Conservation (phyloP, 2,888 invertebrate genomes). For the Aphidius colemani region DNA sequence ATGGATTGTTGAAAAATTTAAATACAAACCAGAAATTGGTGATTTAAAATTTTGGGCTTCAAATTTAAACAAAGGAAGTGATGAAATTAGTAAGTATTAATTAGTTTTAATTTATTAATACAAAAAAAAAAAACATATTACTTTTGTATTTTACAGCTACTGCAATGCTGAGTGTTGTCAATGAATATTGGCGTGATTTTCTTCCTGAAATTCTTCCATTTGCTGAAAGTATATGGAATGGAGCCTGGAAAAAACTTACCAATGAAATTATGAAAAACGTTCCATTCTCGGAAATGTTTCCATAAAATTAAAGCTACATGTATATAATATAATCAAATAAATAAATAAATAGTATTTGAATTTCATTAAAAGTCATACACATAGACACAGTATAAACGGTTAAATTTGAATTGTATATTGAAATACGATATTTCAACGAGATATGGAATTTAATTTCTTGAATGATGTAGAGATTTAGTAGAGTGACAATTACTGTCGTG, state of each 20-base stretch:
- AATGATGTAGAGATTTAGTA: no score
- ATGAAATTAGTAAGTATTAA: conserved; percentile 67
- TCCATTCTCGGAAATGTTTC: conserved; percentile 49
- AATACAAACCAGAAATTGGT: conserved; percentile 68
- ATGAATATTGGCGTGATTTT: conserved; percentile 67
- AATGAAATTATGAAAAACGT: conserved; percentile 63
- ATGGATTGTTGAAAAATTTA: conserved; percentile 62
- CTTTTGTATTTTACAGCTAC: conserved; percentile 64
- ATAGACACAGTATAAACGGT: no score
- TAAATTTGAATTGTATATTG: no score
- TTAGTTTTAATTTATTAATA: conserved; percentile 6
- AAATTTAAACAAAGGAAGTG: conserved; percentile 67
- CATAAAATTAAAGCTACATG: conserved; percentile 34
- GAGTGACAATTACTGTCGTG: no score
- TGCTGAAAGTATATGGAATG: conserved; percentile 65
- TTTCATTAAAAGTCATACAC: no score
- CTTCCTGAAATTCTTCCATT: conserved; percentile 66
- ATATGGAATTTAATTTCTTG: no score
- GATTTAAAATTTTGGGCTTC: conserved; percentile 66
- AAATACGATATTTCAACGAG: no score
- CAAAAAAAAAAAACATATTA: no score
- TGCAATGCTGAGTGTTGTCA: conserved; percentile 63
- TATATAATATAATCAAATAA: no score
- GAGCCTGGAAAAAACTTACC: conserved; percentile 61
- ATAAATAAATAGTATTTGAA: no score